These are phyloP conservation scores for Drosophila aff. DNA, from an alignment of 1,140 invertebrate genomes.

Conservation along the genomic window DNA sequence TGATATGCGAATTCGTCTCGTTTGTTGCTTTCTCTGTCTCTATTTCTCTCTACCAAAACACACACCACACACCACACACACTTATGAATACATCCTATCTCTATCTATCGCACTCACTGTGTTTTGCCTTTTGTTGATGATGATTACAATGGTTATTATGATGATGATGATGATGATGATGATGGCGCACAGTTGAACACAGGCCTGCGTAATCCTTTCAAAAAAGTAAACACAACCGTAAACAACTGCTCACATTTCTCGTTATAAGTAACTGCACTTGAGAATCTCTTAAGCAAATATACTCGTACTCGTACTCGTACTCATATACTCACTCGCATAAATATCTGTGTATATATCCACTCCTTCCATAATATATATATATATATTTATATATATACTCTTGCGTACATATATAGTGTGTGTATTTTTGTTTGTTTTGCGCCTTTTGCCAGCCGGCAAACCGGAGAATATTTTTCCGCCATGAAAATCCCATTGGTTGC, in stretches of 20 bases:
- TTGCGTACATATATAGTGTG: not conserved
- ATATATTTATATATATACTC: not conserved
- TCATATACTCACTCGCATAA: slow-evolving; percentile 8
- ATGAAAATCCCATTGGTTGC: slow-evolving; percentile 33
- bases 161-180: slow-evolving; percentile 48
- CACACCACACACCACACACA: slow-evolving; percentile 8
- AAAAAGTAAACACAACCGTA: slow-evolving; percentile 78
- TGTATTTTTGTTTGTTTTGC: slow-evolving; percentile 35
- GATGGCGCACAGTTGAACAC: slow-evolving; percentile 74
- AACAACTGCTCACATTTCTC: slow-evolving; percentile 51
- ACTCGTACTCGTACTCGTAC: slow-evolving; percentile 18
- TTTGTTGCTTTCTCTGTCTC: slow-evolving; percentile 44
- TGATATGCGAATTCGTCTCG: slow-evolving; percentile 45
- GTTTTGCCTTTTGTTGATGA: slow-evolving; percentile 55
- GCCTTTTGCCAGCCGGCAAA: slow-evolving; percentile 43
- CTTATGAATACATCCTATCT: slow-evolving; percentile 6
- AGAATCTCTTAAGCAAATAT: slow-evolving; percentile 60
- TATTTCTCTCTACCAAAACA: slow-evolving; percentile 24
- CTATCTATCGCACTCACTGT: slow-evolving; percentile 50
- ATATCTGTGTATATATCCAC: slow-evolving; percentile 5
- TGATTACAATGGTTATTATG: slow-evolving; percentile 10
- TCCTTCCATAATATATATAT: not conserved
- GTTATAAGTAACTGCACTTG: slow-evolving; percentile 57
- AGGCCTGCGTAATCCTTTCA: slow-evolving; percentile 81
- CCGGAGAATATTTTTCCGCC: slow-evolving; percentile 10